Evolutionary conservation across 1,140 invertebrate genomes (phyloP).

Genomic region (Zaprionus vittiger): DNA sequence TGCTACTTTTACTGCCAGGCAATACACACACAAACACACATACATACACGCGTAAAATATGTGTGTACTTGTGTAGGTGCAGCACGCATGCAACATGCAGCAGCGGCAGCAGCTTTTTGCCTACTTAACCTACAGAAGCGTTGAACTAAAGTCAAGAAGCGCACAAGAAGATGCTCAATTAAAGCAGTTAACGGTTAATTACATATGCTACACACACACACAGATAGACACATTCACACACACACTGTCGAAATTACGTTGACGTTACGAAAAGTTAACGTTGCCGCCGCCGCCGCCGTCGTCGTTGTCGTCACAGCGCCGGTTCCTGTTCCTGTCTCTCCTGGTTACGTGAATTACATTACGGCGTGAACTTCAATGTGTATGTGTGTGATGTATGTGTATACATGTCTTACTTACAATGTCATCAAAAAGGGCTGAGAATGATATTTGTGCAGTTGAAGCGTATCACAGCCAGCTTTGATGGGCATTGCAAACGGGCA

Average conservation of each 20-base stretch:
- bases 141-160: background rate
- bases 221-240: constrained; percentile 2
- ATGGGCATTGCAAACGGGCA: constrained; percentile 83
- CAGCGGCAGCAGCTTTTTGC: constrained; percentile 40
- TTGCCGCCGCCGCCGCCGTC: constrained; percentile 28
- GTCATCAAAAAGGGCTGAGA: constrained; percentile 84
- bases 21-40: constrained; percentile 26
- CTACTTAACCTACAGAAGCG: constrained; percentile 72
- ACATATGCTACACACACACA: constrained; percentile 28
- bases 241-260: constrained; percentile 41
- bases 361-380: constrained; percentile 8
- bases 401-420: constrained; percentile 79
- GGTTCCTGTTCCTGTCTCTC: constrained; percentile 41
- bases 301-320: constrained; percentile 40
- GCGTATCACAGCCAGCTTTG: constrained; percentile 84
- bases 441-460: constrained; percentile 81
- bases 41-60: constrained; percentile 1
- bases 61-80: constrained; percentile 25
- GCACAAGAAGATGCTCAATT: constrained; percentile 40
- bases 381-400: constrained; percentile 28
- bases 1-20: constrained; percentile 28
- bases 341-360: constrained; percentile 64
- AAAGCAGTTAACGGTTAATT: constrained; percentile 53
- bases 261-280: constrained; percentile 55
- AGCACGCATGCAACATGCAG: constrained; percentile 65